Conservation (phyloP, 2,888 invertebrate species). For the Cylloceria caligata region DNA sequence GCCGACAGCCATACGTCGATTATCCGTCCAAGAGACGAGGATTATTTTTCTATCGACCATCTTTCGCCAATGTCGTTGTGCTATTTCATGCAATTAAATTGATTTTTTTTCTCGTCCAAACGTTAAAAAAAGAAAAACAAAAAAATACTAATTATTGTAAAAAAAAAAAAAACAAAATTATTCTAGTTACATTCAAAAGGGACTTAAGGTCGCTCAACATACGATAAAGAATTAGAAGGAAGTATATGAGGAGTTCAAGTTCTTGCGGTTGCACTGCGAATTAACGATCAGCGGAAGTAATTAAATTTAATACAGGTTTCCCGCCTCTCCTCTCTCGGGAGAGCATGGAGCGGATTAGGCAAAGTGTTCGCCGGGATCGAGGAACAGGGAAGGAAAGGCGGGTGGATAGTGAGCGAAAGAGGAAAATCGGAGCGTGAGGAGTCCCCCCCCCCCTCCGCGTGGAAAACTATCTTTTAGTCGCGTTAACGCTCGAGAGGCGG, state of each 20-base stretch:
- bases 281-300: conserved; percentile 68
- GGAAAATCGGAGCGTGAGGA: not conserved
- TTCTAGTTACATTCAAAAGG: not conserved
- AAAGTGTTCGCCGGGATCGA: conserved; percentile 38
- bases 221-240: not conserved
- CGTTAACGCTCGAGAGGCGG: conserved; percentile 65
- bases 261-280: conserved; percentile 42
- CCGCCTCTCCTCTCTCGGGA: conserved; percentile 8
- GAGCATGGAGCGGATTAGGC: conserved; percentile 46
- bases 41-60: not conserved
- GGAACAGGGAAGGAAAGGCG: not conserved
- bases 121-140: no score
- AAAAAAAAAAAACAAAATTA: no score
- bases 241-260: conserved; percentile 28
- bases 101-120: no score
- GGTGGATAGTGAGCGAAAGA: conserved; percentile 6
- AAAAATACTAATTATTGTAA: no score
- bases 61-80: not conserved
- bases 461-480: conserved; percentile 68
- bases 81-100: no score
- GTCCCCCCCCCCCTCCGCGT: not conserved
- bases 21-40: not conserved
- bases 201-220: not conserved
- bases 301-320: conserved; percentile 64
- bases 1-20: conserved; percentile 11